These are phyloP conservation scores for Harpagoxenus sublaevis DNA, from an alignment of 2,888 invertebrate genomes.

Conservation along the genomic window DNA sequence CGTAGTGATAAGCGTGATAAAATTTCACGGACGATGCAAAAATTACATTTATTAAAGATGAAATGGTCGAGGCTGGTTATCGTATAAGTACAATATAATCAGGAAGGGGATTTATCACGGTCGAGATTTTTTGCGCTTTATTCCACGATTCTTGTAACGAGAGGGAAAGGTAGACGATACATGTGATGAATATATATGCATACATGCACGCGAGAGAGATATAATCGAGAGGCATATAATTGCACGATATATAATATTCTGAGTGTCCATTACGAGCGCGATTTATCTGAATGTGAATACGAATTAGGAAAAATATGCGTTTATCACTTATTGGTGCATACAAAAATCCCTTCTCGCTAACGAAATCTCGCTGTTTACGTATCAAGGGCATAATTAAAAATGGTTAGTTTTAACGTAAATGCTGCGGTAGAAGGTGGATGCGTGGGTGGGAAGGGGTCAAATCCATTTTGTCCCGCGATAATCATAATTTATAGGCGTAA, in stretches of 20 bases:
- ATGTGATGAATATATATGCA: neutral
- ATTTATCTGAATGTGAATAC: slow-evolving; percentile 11
- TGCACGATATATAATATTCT: slow-evolving; percentile 28
- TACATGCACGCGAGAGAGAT: slow-evolving; percentile 12
- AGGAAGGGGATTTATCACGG: neutral
- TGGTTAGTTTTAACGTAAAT: slow-evolving; percentile 26
- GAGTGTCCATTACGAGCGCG: neutral
- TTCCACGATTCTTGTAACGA: slow-evolving; percentile 35
- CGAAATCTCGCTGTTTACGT: neutral
- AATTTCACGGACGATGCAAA: neutral
- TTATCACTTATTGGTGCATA: neutral
- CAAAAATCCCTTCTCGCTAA: neutral
- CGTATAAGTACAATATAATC: neutral
- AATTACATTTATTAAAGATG: neutral
- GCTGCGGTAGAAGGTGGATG: neutral
- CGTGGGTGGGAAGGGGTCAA: slow-evolving; percentile 13
- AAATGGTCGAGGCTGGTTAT: slow-evolving; percentile 35
- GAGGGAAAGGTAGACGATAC: neutral
- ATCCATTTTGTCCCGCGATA: slow-evolving; percentile 36
- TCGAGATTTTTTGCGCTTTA: slow-evolving; percentile 4
- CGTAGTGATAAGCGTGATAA: neutral
- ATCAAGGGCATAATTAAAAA: slow-evolving; percentile 26
- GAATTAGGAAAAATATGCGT: slow-evolving; percentile 13
- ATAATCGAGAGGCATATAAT: slow-evolving; percentile 14
- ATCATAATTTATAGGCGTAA: slow-evolving; percentile 42